Evolutionary conservation across 2,888 invertebrate species (phyloP).

Genomic region (Tribolium freemani): DNA sequence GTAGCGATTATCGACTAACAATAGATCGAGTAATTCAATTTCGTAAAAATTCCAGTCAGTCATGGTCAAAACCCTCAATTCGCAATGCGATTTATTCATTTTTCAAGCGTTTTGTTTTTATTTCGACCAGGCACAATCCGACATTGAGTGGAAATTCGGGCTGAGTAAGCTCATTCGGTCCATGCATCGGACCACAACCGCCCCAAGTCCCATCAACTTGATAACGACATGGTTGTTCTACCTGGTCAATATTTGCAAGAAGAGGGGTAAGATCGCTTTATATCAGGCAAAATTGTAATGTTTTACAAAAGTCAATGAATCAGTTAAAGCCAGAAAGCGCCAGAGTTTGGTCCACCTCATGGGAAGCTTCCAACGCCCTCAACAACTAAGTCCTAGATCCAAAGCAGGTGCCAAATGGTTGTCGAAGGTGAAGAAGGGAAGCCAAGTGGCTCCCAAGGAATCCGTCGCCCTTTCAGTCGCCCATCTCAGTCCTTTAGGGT

Average conservation of each 20-base stretch:
- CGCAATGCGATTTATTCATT: not conserved
- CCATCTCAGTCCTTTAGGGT: slow-evolving; percentile 86
- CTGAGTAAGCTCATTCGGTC: slow-evolving; percentile 97
- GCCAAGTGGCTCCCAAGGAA: slow-evolving; percentile 84
- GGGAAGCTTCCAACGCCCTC: slow-evolving; percentile 77
- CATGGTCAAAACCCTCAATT: slow-evolving; percentile 3
- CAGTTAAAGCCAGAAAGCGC: slow-evolving; percentile 69
- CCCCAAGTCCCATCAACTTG: slow-evolving; percentile 97
- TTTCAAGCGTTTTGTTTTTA: not conserved
- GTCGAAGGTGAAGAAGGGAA: slow-evolving; percentile 86
- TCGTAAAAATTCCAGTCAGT: slow-evolving; percentile 10
- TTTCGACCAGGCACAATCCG: slow-evolving; percentile 91
- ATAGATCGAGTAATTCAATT: not conserved
- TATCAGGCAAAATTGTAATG: not conserved
- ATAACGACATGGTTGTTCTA: slow-evolving; percentile 95
- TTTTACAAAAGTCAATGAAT: not conserved
- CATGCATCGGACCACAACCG: slow-evolving; percentile 98
- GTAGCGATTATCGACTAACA: slow-evolving; percentile 14
- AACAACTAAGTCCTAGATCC: slow-evolving; percentile 84
- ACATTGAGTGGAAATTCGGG: slow-evolving; percentile 99
- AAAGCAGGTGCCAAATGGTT: slow-evolving; percentile 92
- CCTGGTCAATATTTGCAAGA: slow-evolving; percentile 82
- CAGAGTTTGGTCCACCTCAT: slow-evolving; percentile 89
- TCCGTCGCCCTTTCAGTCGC: slow-evolving; percentile 85
- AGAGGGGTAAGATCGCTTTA: slow-evolving; percentile 63